Evolutionary conservation across 2,797 vertebrate genomes (phyloP), one percentile per base, ranked within the genome.

Genomic region (Meriones psammophilus): DNA sequence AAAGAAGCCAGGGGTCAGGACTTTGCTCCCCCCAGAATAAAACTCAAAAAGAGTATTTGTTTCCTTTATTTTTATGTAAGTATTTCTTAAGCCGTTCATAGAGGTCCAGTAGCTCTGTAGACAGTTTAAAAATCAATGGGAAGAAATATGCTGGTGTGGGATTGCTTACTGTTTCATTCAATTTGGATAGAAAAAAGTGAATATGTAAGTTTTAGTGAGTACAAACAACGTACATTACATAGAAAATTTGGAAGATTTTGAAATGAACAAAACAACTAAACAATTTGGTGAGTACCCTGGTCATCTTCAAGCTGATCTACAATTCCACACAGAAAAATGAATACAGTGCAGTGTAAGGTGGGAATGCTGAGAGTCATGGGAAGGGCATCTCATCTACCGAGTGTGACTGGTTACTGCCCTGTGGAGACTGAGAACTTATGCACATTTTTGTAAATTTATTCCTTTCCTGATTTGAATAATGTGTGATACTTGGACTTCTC

Each of bases 151-250:
- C 20, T 56, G 58, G 14, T 30, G 50, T 39, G 33, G 46, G 20
- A 73, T 91, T 46, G 76, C 54, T 89, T 90, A 79, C 14, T 54
- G 5, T 58, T 64, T 22, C 3, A 66, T 91, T 83, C 30, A 12
- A 15, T 91, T 91, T 39, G 78, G 30, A 64, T 81, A 33, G 64
- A 81, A 94, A 84, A 91, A 84, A 15, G 36, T 39, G 54, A 91
- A 84, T 79, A 30, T 26, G 17, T 30, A 69, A 71, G 69, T 92
- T 15, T 30, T 28, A 96, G 36, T 8, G 81, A 15, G 30, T 73
- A 10, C 42, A 94, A 94, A 83, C 12, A 73, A 83, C 1, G 64
- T 5, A 79, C 64, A 1, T 20, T 64, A 5, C 50, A 74, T 64
- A 42, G 33, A 94, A 92, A 92, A 74, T 36, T 80, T 36, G 12